These are phyloP conservation scores for Entomobrya proxima DNA, from an alignment of 2,888 invertebrate genomes.

Conservation along the genomic window DNA sequence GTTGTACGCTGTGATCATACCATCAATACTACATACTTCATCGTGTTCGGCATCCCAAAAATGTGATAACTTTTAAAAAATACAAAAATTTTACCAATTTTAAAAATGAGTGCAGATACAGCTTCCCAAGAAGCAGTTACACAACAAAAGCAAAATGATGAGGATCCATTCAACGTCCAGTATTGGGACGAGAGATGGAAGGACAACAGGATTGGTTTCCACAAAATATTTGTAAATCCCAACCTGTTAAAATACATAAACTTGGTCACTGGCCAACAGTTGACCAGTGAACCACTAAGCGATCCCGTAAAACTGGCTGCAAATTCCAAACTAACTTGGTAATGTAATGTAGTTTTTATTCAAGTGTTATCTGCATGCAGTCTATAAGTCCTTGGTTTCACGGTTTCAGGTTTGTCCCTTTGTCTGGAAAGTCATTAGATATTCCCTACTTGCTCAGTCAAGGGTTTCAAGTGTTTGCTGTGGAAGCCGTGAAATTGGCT, in stretches of 20 bases:
- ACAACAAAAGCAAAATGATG: background rate
- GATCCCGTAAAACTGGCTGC: constrained; percentile 47
- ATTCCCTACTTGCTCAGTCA: constrained; percentile 74
- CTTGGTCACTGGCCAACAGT: constrained; percentile 50
- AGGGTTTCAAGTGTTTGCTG: constrained; percentile 75
- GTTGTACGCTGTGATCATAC: too few relatives aligned
- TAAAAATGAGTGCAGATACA: too few relatives aligned
- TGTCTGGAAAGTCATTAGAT: constrained; percentile 75
- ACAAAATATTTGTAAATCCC: constrained; percentile 64
- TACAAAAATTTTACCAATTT: too few relatives aligned
- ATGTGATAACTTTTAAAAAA: too few relatives aligned
- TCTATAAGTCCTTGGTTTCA: too few relatives aligned
- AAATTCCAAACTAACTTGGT: constrained; percentile 61
- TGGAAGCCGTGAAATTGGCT: constrained; percentile 74
- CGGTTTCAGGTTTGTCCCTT: constrained; percentile 76
- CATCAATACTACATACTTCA: too few relatives aligned
- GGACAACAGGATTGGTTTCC: constrained; percentile 70
- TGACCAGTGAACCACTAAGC: constrained; percentile 27
- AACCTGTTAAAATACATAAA: constrained; percentile 60
- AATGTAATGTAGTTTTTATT: too few relatives aligned
- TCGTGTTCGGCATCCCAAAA: too few relatives aligned
- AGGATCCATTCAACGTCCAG: constrained; percentile 62
- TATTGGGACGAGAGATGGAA: constrained; percentile 70
- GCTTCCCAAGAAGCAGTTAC: too few relatives aligned
- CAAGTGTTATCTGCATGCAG: too few relatives aligned